These are phyloP conservation scores for Coenonympha arcania DNA, from an alignment of 2,888 invertebrate species.

Conservation along the genomic window DNA sequence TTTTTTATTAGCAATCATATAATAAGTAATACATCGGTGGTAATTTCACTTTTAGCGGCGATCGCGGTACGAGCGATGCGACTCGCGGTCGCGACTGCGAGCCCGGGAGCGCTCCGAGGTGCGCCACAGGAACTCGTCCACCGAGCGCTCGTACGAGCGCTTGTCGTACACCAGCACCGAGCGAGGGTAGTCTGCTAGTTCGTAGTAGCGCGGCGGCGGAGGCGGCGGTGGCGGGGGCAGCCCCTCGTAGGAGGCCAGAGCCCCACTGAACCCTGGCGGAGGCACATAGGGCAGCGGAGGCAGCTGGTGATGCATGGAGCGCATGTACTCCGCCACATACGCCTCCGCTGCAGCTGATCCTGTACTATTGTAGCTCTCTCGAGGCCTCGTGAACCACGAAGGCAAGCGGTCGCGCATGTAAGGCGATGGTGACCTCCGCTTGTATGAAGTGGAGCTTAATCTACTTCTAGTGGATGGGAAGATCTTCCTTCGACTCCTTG, in stretches of 20 bases:
- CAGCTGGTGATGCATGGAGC: conserved; percentile 88
- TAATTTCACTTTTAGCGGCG: conserved; percentile 64
- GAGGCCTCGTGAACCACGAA: conserved; percentile 76
- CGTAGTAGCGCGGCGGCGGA: conserved; percentile 77
- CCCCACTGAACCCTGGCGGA: conserved; percentile 68
- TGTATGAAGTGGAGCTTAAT: conserved; percentile 68
- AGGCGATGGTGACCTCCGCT: conserved; percentile 76
- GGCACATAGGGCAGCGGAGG: conserved; percentile 90
- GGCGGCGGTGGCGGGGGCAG: conserved; percentile 82
- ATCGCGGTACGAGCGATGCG: conserved; percentile 75
- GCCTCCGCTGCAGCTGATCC: conserved; percentile 83
- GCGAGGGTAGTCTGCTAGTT: conserved; percentile 83
- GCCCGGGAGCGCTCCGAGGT: conserved; percentile 80
- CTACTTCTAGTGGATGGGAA: conserved; percentile 79
- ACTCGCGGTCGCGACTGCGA: conserved; percentile 74
- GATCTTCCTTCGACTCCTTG: conserved; percentile 75
- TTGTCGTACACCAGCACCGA: conserved; percentile 79
- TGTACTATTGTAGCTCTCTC: conserved; percentile 56
- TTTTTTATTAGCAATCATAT: conserved; percentile 59
- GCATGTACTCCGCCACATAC: conserved; percentile 91
- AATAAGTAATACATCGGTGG: conserved; percentile 60
- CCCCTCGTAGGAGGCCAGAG: conserved; percentile 74
- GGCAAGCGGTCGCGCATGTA: conserved; percentile 75
- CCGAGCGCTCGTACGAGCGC: conserved; percentile 89
- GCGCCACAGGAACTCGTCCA: conserved; percentile 89